Conservation (phyloP, 2,797 vertebrate genomes). For the Centroberyx gerrardi region DNA sequence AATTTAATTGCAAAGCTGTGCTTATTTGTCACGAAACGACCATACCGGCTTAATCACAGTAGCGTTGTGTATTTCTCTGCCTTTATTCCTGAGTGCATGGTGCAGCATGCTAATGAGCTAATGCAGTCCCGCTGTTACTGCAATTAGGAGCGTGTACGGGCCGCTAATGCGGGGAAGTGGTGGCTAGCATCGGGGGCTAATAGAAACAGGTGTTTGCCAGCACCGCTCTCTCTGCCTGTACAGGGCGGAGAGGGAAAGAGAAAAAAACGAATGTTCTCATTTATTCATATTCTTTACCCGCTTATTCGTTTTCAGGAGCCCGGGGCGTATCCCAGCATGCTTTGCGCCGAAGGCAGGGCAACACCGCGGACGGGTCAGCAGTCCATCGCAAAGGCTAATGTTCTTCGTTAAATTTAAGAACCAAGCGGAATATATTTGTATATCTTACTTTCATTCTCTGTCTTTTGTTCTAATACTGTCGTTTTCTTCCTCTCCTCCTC, state of each 20-base stretch:
- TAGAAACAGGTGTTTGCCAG: conserved; percentile 35
- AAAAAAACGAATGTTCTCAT: no score
- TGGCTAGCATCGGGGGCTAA: conserved; percentile 64
- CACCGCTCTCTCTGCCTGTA: not conserved
- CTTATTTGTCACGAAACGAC: conserved; percentile 66
- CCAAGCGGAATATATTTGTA: not conserved
- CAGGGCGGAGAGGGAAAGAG: not conserved
- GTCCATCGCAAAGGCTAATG: no score
- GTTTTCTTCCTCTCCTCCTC: not conserved
- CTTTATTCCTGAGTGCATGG: conserved; percentile 68
- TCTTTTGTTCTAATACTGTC: conserved; percentile 6
- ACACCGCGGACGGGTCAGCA: no score
- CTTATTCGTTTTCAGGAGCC: not conserved
- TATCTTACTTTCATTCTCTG: not conserved
- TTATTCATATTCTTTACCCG: no score
- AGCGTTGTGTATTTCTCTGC: conserved; percentile 67
- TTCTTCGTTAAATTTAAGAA: not conserved
- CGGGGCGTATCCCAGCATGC: conserved; percentile 16
- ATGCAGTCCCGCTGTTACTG: conserved; percentile 74
- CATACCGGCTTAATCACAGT: conserved; percentile 67
- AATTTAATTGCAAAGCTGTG: conserved; percentile 60
- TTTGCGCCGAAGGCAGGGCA: not conserved
- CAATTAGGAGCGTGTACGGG: conserved; percentile 75
- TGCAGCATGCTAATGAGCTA: conserved; percentile 81
- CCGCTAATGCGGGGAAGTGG: conserved; percentile 69